Conservation (phyloP, 2,888 invertebrate genomes). For the Hololepta plana region DNA sequence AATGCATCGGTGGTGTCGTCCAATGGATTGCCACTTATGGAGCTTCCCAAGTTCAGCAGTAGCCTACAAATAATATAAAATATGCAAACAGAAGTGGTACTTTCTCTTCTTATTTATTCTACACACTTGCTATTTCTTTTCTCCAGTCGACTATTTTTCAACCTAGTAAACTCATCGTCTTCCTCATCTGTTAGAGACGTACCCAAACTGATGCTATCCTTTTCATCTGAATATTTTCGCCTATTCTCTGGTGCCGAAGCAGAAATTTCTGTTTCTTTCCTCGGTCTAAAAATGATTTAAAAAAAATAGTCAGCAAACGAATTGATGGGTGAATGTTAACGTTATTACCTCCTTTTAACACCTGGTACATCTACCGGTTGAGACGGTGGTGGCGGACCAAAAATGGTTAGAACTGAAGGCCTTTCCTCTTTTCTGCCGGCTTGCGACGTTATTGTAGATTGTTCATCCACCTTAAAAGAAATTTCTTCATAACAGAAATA, state of each 20-base stretch:
- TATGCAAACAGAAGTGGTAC: no score
- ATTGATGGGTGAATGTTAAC: no score
- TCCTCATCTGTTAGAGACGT: conserved; percentile 24
- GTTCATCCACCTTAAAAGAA: conserved; percentile 49
- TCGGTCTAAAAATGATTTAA: no score
- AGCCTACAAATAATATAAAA: conserved; percentile 10
- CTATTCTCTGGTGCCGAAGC: conserved; percentile 10
- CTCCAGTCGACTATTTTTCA: conserved; percentile 49
- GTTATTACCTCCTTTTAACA: no score
- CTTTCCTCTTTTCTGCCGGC: conserved; percentile 34
- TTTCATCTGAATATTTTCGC: conserved; percentile 8
- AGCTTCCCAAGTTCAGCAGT: conserved; percentile 13
- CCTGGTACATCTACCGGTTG: no score
- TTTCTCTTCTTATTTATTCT: neutral
- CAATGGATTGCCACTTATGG: conserved; percentile 13
- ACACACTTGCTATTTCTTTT: conserved; percentile 32
- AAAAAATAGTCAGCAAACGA: no score
- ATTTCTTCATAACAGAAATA: neutral
- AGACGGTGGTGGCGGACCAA: conserved; percentile 27
- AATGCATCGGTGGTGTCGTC: no score
- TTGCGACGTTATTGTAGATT: conserved; percentile 61
- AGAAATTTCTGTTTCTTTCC: no score
- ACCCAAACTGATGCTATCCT: conserved; percentile 25
- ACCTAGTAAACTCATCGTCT: conserved; percentile 51
- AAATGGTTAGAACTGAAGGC: conserved; percentile 45